These are phyloP conservation scores for Nyctalus aviator DNA, from an alignment of 2,797 vertebrate genomes.

Conservation along the genomic window DNA sequence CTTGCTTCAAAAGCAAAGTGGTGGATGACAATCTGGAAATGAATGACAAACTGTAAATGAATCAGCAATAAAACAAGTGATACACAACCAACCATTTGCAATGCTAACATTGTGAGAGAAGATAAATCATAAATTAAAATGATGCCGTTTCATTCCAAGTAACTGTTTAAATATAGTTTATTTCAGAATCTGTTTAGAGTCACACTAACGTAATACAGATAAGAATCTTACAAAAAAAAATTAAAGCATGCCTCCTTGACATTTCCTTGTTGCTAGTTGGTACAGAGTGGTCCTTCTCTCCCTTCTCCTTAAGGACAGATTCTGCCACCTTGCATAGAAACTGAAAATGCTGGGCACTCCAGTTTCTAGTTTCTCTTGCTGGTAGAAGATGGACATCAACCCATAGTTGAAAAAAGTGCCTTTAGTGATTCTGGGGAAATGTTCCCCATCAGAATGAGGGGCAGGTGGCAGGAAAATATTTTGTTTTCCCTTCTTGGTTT, in stretches of 20 bases:
- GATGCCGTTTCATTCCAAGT: constrained; percentile 41
- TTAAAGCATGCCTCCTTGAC: not conserved
- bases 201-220: not conserved
- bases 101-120: constrained; percentile 40
- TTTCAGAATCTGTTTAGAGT: not conserved
- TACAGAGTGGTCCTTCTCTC: not conserved
- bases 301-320: not conserved
- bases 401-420: not conserved
- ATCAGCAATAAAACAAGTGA: constrained; percentile 73
- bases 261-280: not conserved
- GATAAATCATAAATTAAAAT: constrained; percentile 12
- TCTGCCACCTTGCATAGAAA: fast-evolving
- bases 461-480: not conserved
- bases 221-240: not conserved
- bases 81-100: not conserved
- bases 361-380: not conserved
- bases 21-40: constrained; percentile 38
- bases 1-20: constrained; percentile 75
- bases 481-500: not conserved
- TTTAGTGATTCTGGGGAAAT: not conserved
- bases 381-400: not conserved
- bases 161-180: constrained; percentile 27
- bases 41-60: constrained; percentile 73
- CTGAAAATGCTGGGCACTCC: fast-evolving
- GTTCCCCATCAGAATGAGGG: not conserved